phyloP scores from a whole-genome alignment of 1,140 invertebrate genomes.

The Achatina immaculata region DNA sequence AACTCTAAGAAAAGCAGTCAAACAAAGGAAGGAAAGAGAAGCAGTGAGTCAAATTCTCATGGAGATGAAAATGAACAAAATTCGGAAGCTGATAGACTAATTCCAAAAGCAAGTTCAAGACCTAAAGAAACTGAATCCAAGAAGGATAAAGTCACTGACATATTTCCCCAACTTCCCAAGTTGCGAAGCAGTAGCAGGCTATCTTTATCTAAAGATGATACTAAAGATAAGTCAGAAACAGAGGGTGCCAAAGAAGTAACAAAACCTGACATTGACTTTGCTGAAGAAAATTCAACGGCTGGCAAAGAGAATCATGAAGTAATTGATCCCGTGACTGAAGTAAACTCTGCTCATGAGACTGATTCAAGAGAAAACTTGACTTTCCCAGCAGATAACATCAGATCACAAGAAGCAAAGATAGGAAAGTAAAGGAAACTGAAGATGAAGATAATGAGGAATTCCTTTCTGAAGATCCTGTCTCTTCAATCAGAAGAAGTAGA shows the following conservation, averaged over 20 bases:
- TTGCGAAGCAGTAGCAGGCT: not conserved
- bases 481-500: slow-evolving; percentile 18
- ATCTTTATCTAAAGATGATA: not conserved
- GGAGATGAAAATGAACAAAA: not conserved
- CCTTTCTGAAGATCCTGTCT: not conserved
- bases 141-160: no score
- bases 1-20: not conserved
- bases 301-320: not conserved
- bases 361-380: not conserved
- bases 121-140: no score
- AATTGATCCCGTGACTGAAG: not conserved
- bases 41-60: not conserved
- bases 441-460: not conserved
- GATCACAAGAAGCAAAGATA: not conserved
- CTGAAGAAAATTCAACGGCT: not conserved
- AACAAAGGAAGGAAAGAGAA: not conserved
- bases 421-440: not conserved
- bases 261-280: not conserved
- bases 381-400: not conserved
- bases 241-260: not conserved
- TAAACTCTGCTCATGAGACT: not conserved
- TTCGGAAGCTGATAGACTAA: not conserved
- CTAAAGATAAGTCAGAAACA: not conserved
- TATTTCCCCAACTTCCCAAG: no score
- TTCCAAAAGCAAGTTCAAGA: not conserved